These are phyloP conservation scores for Rhorus exstirpatorius DNA, from an alignment of 2,888 invertebrate species.

Conservation along the genomic window DNA sequence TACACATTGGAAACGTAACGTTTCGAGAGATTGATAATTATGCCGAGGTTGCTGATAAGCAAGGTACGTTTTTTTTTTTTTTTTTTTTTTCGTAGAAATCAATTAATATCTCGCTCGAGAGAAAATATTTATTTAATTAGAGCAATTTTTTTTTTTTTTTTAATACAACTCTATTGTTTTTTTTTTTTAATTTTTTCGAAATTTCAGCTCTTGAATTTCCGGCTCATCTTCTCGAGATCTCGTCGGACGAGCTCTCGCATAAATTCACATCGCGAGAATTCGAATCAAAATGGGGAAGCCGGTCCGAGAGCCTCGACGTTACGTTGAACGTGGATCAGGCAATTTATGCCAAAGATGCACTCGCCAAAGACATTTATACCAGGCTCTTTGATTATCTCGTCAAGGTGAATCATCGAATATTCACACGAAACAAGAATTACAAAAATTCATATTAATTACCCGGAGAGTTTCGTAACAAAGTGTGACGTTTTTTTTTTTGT, in stretches of 20 bases:
- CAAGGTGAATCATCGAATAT: constrained; percentile 78
- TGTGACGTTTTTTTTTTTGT: background rate
- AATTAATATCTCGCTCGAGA: background rate
- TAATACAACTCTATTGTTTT: background rate
- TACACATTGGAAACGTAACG: constrained; percentile 89
- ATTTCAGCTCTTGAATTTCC: constrained; percentile 89
- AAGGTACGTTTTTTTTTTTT: constrained; percentile 86
- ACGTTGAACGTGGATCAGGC: constrained; percentile 90
- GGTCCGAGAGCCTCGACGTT: constrained; percentile 89
- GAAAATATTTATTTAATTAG: background rate
- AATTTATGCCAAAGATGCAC: constrained; percentile 89
- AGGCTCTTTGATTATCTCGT: constrained; percentile 89
- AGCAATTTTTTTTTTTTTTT: background rate
- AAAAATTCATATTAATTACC: background rate
- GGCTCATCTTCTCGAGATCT: constrained; percentile 88
- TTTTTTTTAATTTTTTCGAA: constrained; percentile 27
- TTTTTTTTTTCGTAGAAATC: background rate
- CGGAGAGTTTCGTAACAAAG: no score
- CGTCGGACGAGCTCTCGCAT: constrained; percentile 86
- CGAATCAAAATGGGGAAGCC: constrained; percentile 90
- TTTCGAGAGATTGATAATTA: constrained; percentile 88
- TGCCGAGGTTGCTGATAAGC: constrained; percentile 87
- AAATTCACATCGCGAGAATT: constrained; percentile 89
- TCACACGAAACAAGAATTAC: constrained; percentile 1
- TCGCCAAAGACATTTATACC: constrained; percentile 89